phyloP scores from a whole-genome alignment of 2,113 vertebrate species.

The Lepisosteus osseus region DNA sequence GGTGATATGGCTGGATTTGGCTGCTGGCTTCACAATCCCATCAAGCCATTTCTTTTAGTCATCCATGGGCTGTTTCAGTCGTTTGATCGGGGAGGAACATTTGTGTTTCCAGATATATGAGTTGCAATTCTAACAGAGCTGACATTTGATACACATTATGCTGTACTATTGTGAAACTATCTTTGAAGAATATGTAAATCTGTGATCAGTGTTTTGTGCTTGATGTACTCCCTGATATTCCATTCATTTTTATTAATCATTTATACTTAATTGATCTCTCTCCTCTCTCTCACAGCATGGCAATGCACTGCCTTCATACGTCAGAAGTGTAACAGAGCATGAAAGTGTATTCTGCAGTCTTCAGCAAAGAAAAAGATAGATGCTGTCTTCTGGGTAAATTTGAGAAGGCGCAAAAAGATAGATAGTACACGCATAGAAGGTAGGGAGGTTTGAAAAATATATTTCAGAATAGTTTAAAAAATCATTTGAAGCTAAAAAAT shows the following conservation, averaged over 20 bases:
- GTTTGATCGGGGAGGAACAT: no score
- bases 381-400: no score
- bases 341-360: neutral
- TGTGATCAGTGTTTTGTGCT: neutral
- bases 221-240: neutral
- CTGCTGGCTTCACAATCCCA: no score
- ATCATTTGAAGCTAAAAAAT: no score
- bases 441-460: no score
- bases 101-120: neutral
- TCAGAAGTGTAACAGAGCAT: slow-evolving; percentile 22
- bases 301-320: slow-evolving; percentile 16
- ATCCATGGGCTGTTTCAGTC: no score
- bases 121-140: neutral
- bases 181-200: neutral
- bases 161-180: neutral
- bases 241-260: slow-evolving; percentile 7
- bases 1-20: no score
- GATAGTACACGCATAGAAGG: no score
- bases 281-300: neutral
- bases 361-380: neutral
- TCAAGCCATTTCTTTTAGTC: no score
- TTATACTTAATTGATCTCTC: neutral
- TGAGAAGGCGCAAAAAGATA: no score
- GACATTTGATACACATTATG: neutral
- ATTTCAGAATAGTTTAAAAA: no score